phyloP scores from a whole-genome alignment of 2,888 invertebrate species.

The Clepsis dumicolana region DNA sequence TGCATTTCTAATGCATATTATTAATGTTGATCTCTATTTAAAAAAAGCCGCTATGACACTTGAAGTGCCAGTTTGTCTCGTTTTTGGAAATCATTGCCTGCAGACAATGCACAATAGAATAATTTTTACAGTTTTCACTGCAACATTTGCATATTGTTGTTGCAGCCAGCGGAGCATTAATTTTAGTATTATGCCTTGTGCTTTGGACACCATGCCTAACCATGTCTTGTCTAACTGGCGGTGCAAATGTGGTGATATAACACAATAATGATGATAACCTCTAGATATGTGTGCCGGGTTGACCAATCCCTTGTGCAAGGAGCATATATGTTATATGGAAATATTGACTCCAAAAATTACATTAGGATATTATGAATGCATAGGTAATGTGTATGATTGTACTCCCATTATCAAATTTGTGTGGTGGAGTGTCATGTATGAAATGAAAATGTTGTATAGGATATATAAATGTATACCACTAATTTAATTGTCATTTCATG shows the following conservation, averaged over 20 bases:
- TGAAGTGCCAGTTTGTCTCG: conserved; percentile 19
- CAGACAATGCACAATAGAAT: conserved; percentile 37
- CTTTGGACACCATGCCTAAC: conserved; percentile 8
- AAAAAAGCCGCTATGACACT: conserved; percentile 34
- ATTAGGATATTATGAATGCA: conserved; percentile 72
- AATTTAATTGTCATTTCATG: conserved; percentile 64
- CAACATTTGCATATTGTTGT: conserved; percentile 19
- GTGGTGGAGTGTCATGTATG: conserved; percentile 66
- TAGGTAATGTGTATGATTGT: conserved; percentile 73
- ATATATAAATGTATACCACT: conserved; percentile 73
- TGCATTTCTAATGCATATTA: conserved; percentile 45
- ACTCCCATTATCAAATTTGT: conserved; percentile 71
- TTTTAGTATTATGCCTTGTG: not conserved
- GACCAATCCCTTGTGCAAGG: conserved; percentile 62
- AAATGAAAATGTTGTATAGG: conserved; percentile 47
- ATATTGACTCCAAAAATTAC: conserved; percentile 80
- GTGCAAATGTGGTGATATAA: conserved; percentile 8
- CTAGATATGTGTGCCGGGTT: conserved; percentile 63
- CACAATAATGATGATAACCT: conserved; percentile 9
- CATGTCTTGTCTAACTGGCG: conserved; percentile 3
- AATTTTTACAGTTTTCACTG: conserved; percentile 25
- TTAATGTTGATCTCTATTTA: conserved; percentile 46
- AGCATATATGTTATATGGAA: conserved; percentile 73
- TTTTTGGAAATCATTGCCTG: conserved; percentile 20
- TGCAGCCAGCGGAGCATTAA: not conserved